Evolutionary conservation across 2,888 invertebrate genomes (phyloP).

Genomic region (Erebia ligea): DNA sequence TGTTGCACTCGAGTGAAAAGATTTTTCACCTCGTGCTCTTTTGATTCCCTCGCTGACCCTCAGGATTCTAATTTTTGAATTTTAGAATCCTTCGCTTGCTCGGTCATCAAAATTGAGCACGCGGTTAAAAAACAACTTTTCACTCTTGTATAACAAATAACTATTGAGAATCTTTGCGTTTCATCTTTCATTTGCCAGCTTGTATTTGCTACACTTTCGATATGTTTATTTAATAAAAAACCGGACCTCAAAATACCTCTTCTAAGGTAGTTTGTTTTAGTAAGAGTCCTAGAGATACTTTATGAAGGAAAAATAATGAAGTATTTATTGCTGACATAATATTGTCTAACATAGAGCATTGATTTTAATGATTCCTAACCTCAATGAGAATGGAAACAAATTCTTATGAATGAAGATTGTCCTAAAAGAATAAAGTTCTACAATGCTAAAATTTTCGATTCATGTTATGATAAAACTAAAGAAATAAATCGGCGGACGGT

Average conservation of each 20-base stretch:
- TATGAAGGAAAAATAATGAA: constrained; percentile 70
- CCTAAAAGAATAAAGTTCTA: constrained; percentile 40
- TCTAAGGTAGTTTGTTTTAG: background rate
- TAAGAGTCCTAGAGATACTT: background rate
- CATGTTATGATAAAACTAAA: constrained; percentile 38
- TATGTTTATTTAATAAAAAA: background rate
- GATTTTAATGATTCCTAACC: constrained; percentile 40
- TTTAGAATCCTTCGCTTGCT: too few species aligned
- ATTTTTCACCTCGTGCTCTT: too few species aligned
- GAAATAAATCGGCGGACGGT: constrained; percentile 36
- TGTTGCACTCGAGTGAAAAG: too few species aligned
- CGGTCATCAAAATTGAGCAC: too few species aligned
- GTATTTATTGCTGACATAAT: constrained; percentile 44
- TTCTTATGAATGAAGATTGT: constrained; percentile 38
- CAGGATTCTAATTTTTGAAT: too few species aligned
- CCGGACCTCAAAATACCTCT: background rate
- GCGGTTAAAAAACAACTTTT: too few species aligned
- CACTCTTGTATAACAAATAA: too few species aligned
- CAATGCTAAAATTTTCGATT: constrained; percentile 26
- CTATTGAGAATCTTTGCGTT: too few species aligned
- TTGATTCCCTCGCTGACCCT: too few species aligned
- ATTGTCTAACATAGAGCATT: constrained; percentile 43
- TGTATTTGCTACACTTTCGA: background rate
- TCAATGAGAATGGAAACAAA: constrained; percentile 41
- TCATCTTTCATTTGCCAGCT: too few species aligned